phyloP scores from a whole-genome alignment of 2,888 invertebrate species.

The Torymus texanus region DNA sequence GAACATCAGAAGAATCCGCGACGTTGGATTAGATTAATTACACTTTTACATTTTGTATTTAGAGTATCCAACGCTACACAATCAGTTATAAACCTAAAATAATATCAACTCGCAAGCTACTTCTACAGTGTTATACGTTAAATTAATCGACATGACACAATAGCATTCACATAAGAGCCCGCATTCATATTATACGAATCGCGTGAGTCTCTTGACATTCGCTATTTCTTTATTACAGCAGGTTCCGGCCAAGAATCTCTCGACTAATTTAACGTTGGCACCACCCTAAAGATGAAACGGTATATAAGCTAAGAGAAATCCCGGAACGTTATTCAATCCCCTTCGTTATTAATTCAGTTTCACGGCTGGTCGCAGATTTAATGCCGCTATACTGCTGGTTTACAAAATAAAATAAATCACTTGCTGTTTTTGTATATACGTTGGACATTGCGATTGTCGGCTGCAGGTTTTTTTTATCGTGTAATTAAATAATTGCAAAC shows the following conservation, averaged over 20 bases:
- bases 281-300: neutral
- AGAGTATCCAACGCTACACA: no score
- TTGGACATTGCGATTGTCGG: neutral
- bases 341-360: conserved; percentile 9
- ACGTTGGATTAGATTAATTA: no score
- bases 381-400: neutral
- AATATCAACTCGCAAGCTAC: no score
- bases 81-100: no score
- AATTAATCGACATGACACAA: no score
- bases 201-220: neutral
- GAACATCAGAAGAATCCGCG: no score
- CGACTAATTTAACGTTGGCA: conserved; percentile 29
- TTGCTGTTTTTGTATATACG: no score
- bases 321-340: neutral
- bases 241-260: conserved; percentile 13
- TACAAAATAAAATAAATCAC: no score
- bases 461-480: neutral
- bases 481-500: neutral
- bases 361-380: neutral
- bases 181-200: neutral
- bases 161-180: no score
- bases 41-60: no score
- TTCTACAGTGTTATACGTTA: no score
- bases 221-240: neutral
- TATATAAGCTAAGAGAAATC: no score